Evolutionary conservation across 2,113 vertebrate species (phyloP), one percentile per base, ranked within the genome.

Genomic region (Indri indri): DNA sequence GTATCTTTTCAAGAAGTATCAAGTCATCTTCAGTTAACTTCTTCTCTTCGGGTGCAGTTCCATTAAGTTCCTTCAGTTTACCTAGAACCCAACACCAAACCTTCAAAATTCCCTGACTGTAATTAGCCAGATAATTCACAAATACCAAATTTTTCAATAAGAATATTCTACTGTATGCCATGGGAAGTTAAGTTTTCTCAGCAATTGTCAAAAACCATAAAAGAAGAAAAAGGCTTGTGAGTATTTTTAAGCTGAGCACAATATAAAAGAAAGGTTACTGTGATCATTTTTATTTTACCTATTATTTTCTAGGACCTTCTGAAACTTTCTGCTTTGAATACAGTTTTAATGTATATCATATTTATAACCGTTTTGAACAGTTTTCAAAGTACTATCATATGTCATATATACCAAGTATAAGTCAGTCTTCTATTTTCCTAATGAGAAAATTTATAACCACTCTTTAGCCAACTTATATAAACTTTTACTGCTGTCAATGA

Each of bases 1-100:
- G 68, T 71, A 99, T 98, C 88, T 98, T 98, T 96, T 99, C 99
- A 34, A 99, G 98, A 91, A 98, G 88, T 92, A 98, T 92, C 77
- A 99, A 88, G 66, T 99, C 99, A 93, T 99, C 98, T 87, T 99
- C 99, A 4, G 99, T 98, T 96, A 99, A 98, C 42, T 98, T 99
- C 91, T 99, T 98, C 86, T 99, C 98, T 97, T 98, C 98, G 81
- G 97, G 77, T 61, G 98, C 98, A 45, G 20, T 98, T 94, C 97
- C 98, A 96, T 99, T 99, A 91, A 99, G 98, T 98, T 99, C 99
- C 91, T 99, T 99, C 93, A 99, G 85, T 98, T 99, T 99, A 92
- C 99, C 99, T 99, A 96, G 8, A 97, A 97, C 8, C 45, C 90
- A 96, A 97, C 92, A 68, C 40, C 65, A 97, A 89, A 90, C 42